Conservation (phyloP, 1,140 invertebrate species). For the Drosophila rhopaloa region DNA sequence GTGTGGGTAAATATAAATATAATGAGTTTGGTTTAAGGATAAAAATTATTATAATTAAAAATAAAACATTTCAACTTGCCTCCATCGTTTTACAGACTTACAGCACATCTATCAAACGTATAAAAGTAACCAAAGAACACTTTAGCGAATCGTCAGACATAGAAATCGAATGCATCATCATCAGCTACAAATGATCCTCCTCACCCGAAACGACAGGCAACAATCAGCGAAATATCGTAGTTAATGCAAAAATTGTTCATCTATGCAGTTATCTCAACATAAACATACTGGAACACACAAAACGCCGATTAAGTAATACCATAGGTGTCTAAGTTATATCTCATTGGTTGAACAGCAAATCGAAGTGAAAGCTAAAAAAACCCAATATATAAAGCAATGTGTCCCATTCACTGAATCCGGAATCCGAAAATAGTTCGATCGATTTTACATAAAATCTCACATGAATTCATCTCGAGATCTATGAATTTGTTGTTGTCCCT, state of each 20-base stretch:
- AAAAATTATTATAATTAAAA: neutral
- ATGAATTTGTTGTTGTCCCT: constrained; percentile 66
- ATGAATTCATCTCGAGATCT: constrained; percentile 46
- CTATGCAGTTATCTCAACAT: constrained; percentile 37
- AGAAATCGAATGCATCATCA: constrained; percentile 73
- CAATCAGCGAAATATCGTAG: constrained; percentile 77
- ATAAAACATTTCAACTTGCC: neutral
- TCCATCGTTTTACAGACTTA: constrained; percentile 32
- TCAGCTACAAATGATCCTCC: constrained; percentile 62
- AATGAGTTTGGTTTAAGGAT: too few species aligned
- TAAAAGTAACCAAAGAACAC: constrained; percentile 70
- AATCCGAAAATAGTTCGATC: constrained; percentile 13
- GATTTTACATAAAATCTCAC: constrained; percentile 32
- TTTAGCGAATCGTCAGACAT: constrained; percentile 70
- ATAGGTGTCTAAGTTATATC: constrained; percentile 61
- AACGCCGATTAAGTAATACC: constrained; percentile 33
- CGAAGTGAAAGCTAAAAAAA: constrained; percentile 37
- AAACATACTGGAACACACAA: constrained; percentile 32
- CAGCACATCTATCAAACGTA: constrained; percentile 59
- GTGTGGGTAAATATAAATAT: too few species aligned
- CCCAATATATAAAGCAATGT: constrained; percentile 23
- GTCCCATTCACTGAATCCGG: constrained; percentile 2
- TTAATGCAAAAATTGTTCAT: constrained; percentile 74
- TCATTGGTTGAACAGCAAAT: constrained; percentile 58
- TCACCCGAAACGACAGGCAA: constrained; percentile 63